These are phyloP conservation scores for Ametastegia equiseti DNA, from an alignment of 2,888 invertebrate species.

Conservation along the genomic window DNA sequence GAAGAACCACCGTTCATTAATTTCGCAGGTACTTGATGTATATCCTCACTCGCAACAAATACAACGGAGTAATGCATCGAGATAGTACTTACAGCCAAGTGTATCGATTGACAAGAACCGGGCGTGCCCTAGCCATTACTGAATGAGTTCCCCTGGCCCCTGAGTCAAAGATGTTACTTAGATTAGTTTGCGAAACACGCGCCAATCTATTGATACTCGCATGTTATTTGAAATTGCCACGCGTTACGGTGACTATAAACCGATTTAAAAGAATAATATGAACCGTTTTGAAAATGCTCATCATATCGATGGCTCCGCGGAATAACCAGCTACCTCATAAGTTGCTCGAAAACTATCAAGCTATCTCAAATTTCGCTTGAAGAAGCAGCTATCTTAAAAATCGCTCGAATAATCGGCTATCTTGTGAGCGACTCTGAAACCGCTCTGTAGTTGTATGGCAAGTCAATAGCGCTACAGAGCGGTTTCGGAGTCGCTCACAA, in stretches of 20 bases:
- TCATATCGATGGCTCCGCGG: too few species aligned
- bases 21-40: background rate
- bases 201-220: conserved; percentile 31
- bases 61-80: conserved; percentile 23
- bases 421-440: too few species aligned
- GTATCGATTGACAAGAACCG: conserved; percentile 40
- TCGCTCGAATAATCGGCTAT: too few species aligned
- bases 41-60: background rate
- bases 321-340: too few species aligned
- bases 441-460: too few species aligned
- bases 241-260: background rate
- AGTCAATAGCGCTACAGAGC: too few species aligned
- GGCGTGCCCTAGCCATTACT: conserved; percentile 38
- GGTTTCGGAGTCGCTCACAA: too few species aligned
- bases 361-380: too few species aligned
- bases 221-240: background rate
- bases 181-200: conserved; percentile 39
- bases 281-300: too few species aligned
- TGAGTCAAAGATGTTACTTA: conserved; percentile 28
- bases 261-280: background rate
- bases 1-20: background rate
- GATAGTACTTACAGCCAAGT: conserved; percentile 29
- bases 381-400: too few species aligned
- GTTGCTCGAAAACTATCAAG: too few species aligned
- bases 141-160: conserved; percentile 17